Evolutionary conservation across 2,888 invertebrate species (phyloP).

Genomic region (Seira sanloemensis): DNA sequence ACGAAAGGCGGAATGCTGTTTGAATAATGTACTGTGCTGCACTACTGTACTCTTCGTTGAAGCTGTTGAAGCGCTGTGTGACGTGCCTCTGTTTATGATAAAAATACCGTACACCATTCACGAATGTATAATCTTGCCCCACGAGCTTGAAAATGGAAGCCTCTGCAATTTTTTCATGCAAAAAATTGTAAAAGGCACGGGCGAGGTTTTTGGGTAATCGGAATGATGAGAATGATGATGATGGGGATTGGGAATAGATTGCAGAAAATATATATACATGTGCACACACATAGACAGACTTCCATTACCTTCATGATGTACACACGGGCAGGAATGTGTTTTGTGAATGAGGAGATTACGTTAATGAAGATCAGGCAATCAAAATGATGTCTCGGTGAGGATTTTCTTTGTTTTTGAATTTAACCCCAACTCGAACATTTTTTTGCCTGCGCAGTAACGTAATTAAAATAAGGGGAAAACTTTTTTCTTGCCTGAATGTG

Average conservation of each 20-base stretch:
- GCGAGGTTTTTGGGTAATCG: not conserved
- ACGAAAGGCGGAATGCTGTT: slow-evolving; percentile 9
- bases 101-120: slow-evolving; percentile 5
- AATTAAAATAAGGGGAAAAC: too few relatives aligned
- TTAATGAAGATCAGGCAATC: slow-evolving; percentile 12
- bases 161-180: too few relatives aligned
- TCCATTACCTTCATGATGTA: not conserved
- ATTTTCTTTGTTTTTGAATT: too few relatives aligned
- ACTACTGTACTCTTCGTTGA: too few relatives aligned
- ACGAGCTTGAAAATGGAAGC: too few relatives aligned
- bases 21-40: too few relatives aligned
- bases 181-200: too few relatives aligned
- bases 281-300: too few relatives aligned
- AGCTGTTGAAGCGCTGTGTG: not conserved
- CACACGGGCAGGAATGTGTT: not conserved
- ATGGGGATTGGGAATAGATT: not conserved
- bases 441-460: too few relatives aligned
- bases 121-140: not conserved
- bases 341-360: slow-evolving; percentile 17
- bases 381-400: slow-evolving; percentile 4
- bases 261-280: not conserved
- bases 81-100: not conserved
- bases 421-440: too few relatives aligned
- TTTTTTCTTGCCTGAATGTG: too few relatives aligned
- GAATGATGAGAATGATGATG: not conserved